phyloP scores from a whole-genome alignment of 2,113 vertebrate genomes.

The Nothoprocta pentlandii region DNA sequence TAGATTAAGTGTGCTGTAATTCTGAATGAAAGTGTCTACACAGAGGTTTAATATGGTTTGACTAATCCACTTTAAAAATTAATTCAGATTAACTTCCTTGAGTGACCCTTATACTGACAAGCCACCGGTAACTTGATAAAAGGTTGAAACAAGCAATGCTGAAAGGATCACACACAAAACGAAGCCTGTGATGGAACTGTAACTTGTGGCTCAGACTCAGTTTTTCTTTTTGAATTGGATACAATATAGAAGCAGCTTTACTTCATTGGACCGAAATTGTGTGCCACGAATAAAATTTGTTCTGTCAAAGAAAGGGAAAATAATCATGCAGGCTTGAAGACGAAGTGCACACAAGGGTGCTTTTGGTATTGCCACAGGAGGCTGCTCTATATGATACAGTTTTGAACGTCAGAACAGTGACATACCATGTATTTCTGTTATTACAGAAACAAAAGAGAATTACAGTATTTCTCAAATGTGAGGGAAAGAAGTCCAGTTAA shows the following conservation, averaged over 20 bases:
- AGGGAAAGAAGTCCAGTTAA: neutral
- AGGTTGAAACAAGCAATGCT: neutral
- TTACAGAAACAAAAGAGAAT: neutral
- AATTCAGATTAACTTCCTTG: constrained; percentile 50
- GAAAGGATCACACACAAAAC: neutral
- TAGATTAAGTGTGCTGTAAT: constrained; percentile 55
- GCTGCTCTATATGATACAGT: neutral
- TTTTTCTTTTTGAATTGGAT: neutral
- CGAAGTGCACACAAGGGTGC: fast-evolving
- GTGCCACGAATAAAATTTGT: neutral
- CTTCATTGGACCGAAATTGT: neutral
- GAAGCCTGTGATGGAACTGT: neutral
- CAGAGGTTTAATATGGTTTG: constrained; percentile 46
- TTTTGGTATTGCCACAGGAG: neutral
- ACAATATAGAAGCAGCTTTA: neutral
- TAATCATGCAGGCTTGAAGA: neutral
- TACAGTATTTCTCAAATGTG: neutral
- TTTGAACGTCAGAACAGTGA: neutral
- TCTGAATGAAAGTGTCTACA: constrained; percentile 59
- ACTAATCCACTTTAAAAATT: constrained; percentile 63
- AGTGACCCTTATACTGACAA: constrained; percentile 33
- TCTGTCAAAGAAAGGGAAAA: neutral
- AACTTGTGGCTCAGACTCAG: neutral
- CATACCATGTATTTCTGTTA: neutral
- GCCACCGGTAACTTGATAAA: neutral